Evolutionary conservation across 1,140 invertebrate species (phyloP), one percentile per base, ranked within the genome.

Genomic region (Bombus sibiricus): DNA sequence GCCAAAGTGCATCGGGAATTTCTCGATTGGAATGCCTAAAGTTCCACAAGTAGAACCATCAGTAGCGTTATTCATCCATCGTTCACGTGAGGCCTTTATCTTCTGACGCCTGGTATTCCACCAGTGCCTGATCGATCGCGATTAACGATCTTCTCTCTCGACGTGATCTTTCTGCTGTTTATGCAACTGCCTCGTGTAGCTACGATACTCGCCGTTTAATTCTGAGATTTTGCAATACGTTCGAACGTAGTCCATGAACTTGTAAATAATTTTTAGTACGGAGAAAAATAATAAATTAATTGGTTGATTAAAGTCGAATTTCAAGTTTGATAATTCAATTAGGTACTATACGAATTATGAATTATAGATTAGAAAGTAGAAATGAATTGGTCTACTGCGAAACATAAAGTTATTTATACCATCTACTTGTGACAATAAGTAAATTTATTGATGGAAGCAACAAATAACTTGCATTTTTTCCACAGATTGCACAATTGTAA

Each of bases 11-110:
- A 92, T 92, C 68, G 76, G 93, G 93, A 94, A 95, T 94, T 94
- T 93, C 90, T 84, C 92, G 93, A 95, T 94, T 94, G 92, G 92
- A 95, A 94, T 94, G 93, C 91, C 90, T 82, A 84, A 87, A 91
- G 93, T 94, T 93, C 92, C 92, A 89, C 87, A 81, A 86, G 89
- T 85, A 88, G 72, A 85, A 75, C 83, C 86, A 80, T 90, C 89
- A 88, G 82, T 81, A 86, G 83, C 86, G 80, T 86, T 88, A 91
- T 90, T 87, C 90, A 74, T 90, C 83, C 78, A 64, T 53, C 74
- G 78, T 62, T 73, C 69, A 37, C 69, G 69, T 37, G n/a, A 18
- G 32, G 75, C 43, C 69, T 82, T 81, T 78, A 75, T 25, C 32
- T 71, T 57, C 22, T 39, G 81, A 59, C 59, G 84, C 64, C 66